Percentiles rank a stretch among this genome's conserved stretches.
These are phyloP conservation scores for Serinus canaria DNA, from an alignment of 2,113 vertebrate species.

Conservation along the genomic window DNA sequence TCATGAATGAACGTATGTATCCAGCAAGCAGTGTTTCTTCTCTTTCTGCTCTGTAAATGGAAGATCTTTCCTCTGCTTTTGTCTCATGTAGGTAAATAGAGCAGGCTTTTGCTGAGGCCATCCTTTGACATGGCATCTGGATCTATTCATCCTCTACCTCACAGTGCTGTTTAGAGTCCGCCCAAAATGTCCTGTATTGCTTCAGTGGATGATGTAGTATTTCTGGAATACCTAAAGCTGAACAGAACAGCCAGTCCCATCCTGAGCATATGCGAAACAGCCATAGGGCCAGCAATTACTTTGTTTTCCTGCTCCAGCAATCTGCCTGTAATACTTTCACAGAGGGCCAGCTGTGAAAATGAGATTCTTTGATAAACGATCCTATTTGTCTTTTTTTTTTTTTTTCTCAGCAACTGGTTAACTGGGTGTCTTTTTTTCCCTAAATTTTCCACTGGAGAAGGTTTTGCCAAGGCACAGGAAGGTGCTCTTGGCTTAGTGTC, in stretches of 20 bases:
- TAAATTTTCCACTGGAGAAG: not conserved
- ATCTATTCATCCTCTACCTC: not conserved
- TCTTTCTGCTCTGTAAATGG: not conserved
- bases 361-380: not conserved
- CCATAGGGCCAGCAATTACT: not conserved
- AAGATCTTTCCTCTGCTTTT: not conserved
- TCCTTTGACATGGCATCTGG: not conserved
- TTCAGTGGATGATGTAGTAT: not conserved
- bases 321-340: not conserved
- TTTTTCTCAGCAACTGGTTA: not conserved
- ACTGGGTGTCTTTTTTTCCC: not conserved
- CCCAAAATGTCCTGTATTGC: not conserved
- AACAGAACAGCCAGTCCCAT: not conserved
- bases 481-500: not conserved
- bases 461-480: not conserved
- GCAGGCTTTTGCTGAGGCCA: not conserved
- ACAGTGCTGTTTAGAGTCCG: not conserved
- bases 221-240: not conserved
- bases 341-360: constrained; percentile 21
- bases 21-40: not conserved
- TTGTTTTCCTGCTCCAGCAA: not conserved
- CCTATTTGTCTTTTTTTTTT: not conserved
- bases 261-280: not conserved
- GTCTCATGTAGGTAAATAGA: not conserved
- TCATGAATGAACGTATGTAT: not conserved